phyloP scores from a whole-genome alignment of 1,140 invertebrate genomes.

The Charaxes varanes region DNA sequence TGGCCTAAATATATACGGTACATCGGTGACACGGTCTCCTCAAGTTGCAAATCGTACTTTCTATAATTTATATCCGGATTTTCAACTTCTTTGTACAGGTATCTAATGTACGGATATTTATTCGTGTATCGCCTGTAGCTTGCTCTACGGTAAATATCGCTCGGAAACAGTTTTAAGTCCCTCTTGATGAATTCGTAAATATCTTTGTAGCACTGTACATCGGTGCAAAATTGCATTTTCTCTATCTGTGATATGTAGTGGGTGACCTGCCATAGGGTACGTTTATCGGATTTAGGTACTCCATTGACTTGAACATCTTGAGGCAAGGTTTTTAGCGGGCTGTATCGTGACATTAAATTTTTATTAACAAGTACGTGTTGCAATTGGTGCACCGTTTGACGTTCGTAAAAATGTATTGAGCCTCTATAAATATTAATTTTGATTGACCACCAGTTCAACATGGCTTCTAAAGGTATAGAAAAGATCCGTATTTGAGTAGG shows the following conservation, averaged over 20 bases:
- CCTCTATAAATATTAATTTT: slow-evolving; percentile 20
- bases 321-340: slow-evolving; percentile 9
- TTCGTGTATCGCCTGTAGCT: slow-evolving; percentile 27
- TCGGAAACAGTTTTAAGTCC: slow-evolving; percentile 20
- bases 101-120: slow-evolving; percentile 38
- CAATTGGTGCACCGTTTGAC: slow-evolving; percentile 28
- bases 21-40: slow-evolving; percentile 34
- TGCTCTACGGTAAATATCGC: slow-evolving; percentile 4
- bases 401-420: slow-evolving; percentile 11
- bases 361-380: slow-evolving; percentile 39
- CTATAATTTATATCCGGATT: background rate
- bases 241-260: slow-evolving; percentile 5
- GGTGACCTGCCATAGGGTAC: background rate
- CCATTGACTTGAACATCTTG: slow-evolving; percentile 20
- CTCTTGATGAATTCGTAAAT: slow-evolving; percentile 25
- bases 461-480: slow-evolving; percentile 23
- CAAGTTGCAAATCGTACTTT: slow-evolving; percentile 42
- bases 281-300: background rate
- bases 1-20: slow-evolving; percentile 16
- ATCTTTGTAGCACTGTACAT: too few species aligned
- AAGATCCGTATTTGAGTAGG: slow-evolving; percentile 20
- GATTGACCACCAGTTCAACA: slow-evolving; percentile 38
- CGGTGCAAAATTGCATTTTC: too few species aligned
- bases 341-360: slow-evolving; percentile 11
- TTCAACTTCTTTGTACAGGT: slow-evolving; percentile 29